phyloP scores from a whole-genome alignment of 2,797 vertebrate species.

The Nyctibius grandis region DNA sequence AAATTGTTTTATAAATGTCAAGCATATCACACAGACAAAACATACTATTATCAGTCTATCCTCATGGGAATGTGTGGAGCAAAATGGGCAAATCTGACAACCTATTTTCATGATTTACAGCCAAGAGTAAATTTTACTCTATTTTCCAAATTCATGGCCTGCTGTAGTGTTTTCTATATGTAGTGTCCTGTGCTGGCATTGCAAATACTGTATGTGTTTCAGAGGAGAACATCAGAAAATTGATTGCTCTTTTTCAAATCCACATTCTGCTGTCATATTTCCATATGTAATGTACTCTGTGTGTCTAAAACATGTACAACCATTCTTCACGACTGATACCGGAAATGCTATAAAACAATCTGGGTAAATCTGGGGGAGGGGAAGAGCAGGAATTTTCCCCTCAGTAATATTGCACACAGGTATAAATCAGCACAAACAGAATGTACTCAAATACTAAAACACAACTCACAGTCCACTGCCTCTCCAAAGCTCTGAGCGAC shows the following conservation, averaged over 20 bases:
- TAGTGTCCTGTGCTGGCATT: constrained; percentile 66
- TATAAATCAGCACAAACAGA: constrained; percentile 19
- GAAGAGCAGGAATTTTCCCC: constrained; percentile 6
- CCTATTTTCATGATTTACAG: constrained; percentile 6
- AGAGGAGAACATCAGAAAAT: constrained; percentile 52
- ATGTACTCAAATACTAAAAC: constrained; percentile 44
- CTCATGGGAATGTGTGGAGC: constrained; percentile 52
- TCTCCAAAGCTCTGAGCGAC: constrained; percentile 11
- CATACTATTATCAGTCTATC: constrained; percentile 50
- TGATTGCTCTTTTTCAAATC: constrained; percentile 43
- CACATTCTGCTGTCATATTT: constrained; percentile 55
- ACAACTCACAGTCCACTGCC: constrained; percentile 25
- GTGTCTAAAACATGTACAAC: constrained; percentile 44
- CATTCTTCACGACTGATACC: constrained; percentile 30
- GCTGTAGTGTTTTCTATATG: constrained; percentile 59
- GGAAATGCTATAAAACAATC: background rate
- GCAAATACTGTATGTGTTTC: constrained; percentile 43
- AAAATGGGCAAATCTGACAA: constrained; percentile 18
- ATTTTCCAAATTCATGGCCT: constrained; percentile 55
- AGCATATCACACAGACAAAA: constrained; percentile 64
- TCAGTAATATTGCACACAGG: background rate
- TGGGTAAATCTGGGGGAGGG: background rate
- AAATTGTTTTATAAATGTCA: constrained; percentile 32
- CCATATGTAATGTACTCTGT: constrained; percentile 47
- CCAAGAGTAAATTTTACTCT: background rate